Evolutionary conservation across 2,797 vertebrate species (phyloP), one percentile per base, ranked within the genome.

Genomic region (Schizopygopsis pylzovi): DNA sequence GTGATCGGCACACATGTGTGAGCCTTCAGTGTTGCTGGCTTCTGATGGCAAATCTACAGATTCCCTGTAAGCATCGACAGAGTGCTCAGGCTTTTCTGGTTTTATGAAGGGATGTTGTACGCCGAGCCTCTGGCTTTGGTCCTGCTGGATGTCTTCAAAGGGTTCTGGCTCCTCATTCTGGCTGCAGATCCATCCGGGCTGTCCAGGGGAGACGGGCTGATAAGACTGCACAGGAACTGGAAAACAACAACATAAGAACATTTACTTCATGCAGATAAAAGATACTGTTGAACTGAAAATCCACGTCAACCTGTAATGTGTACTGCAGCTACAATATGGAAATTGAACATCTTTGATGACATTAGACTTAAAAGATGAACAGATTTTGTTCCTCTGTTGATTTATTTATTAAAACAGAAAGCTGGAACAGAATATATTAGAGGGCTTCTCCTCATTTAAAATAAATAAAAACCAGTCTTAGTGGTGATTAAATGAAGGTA

Each of bases 81-180:
- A 82, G 65, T 72, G 79, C 11, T 45, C 52, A 8, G 61, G 76
- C 22, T 81, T 63, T 70, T 91, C 89, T 7, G 76, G 56, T 85
- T 85, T 87, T 33, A 87, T 85, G 49, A 82, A 52, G 4, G 71
- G 11, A 6, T 68, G 84, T 61, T 79, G 79, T 77, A 84, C 84
- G 11, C 73, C 59, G 1, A 73, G 41, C 45, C 20, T 28, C 12
- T 43, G 43, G 43, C 63, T 79, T 37, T 61, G 76, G 28, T 78
- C 84, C 63, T 79, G 75, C 15, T 79, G 79, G 41, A 33, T 33
- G 28, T 88, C 61, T 65, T 79, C 76, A 2, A 71, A 77, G 59
- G 72, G 16, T 75, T 89, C 88, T 13, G 47, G 25, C 54, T 88
- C 87, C 25, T 85, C 79, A 45, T 85, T 67, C 47, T 85, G 72